Base-by-base conservation (phyloP, 2,113 vertebrate genomes). In the Salvelinus fontinalis region DNA sequence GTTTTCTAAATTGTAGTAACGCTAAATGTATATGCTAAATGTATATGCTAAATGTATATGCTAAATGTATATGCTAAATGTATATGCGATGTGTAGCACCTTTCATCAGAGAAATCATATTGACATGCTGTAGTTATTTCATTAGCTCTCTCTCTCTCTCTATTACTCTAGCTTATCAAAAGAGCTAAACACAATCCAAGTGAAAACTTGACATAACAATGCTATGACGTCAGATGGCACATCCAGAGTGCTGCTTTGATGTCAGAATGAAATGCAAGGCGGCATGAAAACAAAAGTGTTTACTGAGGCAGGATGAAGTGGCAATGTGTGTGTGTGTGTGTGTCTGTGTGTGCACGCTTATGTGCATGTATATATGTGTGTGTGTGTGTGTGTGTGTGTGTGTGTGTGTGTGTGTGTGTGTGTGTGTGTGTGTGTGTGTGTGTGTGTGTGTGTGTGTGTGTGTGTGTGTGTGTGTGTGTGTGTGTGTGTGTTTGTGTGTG, bases 241-340 rank as follows among this genome's bases (percentile, higher is more conserved):
- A 85, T 89, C 85, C 84, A 87, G 84, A 90, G 86, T 90, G 81
- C 72, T 71, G 57, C 80, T 92, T 92, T 90, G 87, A 92, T 85
- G 85, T 80, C 77, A 84, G 75, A 54, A 54, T 54, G 51, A 83
- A 86, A 84, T 34, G 84, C 84, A 85, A 83, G 89, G 86, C 86
- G 69, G 79, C 24, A 12, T 68, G 79, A 87, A 44, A 86, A 90
- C 81, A 85, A 85, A 78, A 80, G 79, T 69, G 74, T 86, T 80
- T 77, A 74, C 72, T 71, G 75, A 83, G 75, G 77, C 67, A 79
- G 74, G 84, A 84, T 87, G 84, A 90, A 87, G 87, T 91, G 75
- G 68, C 75, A 83, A 76, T 72, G 72, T 75, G 76, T 86, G 75
- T 83, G 76, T 86, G 75, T 83, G 77, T 74, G 70, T 73, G 81